Conservation (phyloP, 2,888 invertebrate genomes). For the Agapostemon virescens region DNA sequence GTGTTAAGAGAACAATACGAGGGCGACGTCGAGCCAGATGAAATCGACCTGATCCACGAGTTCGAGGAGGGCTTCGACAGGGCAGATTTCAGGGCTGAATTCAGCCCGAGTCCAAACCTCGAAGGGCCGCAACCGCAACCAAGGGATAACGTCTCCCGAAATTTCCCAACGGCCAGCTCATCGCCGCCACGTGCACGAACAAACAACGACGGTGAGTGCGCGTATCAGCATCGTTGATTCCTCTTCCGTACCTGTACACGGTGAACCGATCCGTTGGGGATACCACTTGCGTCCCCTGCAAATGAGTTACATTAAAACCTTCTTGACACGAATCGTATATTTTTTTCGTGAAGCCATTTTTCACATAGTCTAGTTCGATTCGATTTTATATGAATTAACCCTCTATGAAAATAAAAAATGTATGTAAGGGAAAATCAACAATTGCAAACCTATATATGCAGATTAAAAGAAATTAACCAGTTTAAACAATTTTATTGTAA, state of each 20-base stretch:
- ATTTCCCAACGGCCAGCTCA: slow-evolving; percentile 76
- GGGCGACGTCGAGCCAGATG: slow-evolving; percentile 89
- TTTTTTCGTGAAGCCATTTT: neutral
- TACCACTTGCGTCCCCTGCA: slow-evolving; percentile 8
- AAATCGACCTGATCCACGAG: slow-evolving; percentile 81
- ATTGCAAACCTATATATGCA: too few relatives aligned
- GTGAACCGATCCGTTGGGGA: slow-evolving; percentile 5
- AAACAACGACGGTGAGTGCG: slow-evolving; percentile 77
- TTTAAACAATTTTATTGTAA: too few relatives aligned
- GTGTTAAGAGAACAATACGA: slow-evolving; percentile 92
- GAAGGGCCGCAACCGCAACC: slow-evolving; percentile 78
- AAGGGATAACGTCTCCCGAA: slow-evolving; percentile 74
- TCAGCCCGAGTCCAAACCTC: slow-evolving; percentile 80
- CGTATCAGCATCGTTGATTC: neutral
- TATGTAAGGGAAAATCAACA: too few relatives aligned
- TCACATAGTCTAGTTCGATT: neutral
- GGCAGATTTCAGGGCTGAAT: slow-evolving; percentile 80
- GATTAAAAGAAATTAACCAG: too few relatives aligned
- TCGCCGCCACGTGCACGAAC: slow-evolving; percentile 78
- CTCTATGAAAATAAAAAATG: too few relatives aligned
- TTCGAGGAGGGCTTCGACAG: slow-evolving; percentile 80
- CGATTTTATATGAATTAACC: neutral
- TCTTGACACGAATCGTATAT: neutral
- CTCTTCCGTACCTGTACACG: slow-evolving; percentile 5
- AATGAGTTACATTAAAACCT: neutral